phyloP scores from a whole-genome alignment of 2,888 invertebrate genomes.

The Scrobipalpa atriplicella region DNA sequence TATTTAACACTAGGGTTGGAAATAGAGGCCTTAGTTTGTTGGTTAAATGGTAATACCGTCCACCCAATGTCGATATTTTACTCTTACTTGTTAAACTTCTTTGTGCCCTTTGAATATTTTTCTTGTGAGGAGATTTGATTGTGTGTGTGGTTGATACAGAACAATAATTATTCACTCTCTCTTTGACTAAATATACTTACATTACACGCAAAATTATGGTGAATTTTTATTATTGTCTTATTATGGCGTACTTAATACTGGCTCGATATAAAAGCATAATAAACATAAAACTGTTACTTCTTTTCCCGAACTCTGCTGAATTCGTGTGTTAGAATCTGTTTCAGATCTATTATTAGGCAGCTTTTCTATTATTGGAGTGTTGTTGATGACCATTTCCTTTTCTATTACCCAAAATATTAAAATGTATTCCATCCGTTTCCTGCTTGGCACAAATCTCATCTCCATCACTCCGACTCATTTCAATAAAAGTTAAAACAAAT shows the following conservation, averaged over 20 bases:
- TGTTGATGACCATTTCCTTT: not conserved
- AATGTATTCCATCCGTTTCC: not conserved
- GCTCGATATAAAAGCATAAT: too few relatives aligned
- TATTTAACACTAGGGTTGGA: slow-evolving; percentile 28
- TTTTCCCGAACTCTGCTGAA: too few relatives aligned
- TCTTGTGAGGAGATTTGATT: slow-evolving; percentile 45
- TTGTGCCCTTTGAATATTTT: slow-evolving; percentile 60
- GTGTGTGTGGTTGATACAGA: slow-evolving; percentile 27
- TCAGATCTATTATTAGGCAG: too few relatives aligned
- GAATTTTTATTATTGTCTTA: too few relatives aligned
- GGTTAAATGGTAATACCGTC: slow-evolving; percentile 51
- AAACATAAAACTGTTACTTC: too few relatives aligned
- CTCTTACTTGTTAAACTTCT: slow-evolving; percentile 73
- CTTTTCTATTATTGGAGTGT: not conserved
- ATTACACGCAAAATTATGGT: too few relatives aligned
- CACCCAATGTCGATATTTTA: slow-evolving; percentile 70
- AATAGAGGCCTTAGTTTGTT: slow-evolving; percentile 34
- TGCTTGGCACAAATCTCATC: not conserved
- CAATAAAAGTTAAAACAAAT: slow-evolving; percentile 37
- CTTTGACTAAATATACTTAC: too few relatives aligned
- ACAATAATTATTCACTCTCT: too few relatives aligned
- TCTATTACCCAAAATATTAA: not conserved
- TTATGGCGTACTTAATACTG: too few relatives aligned
- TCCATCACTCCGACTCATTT: slow-evolving; percentile 9
- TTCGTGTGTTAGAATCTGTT: too few relatives aligned